A percentile compares a stretch with the other conserved stretches of the same genome.
Conservation (phyloP, 2,888 invertebrate genomes). For the Cheiracanthium punctorium region DNA sequence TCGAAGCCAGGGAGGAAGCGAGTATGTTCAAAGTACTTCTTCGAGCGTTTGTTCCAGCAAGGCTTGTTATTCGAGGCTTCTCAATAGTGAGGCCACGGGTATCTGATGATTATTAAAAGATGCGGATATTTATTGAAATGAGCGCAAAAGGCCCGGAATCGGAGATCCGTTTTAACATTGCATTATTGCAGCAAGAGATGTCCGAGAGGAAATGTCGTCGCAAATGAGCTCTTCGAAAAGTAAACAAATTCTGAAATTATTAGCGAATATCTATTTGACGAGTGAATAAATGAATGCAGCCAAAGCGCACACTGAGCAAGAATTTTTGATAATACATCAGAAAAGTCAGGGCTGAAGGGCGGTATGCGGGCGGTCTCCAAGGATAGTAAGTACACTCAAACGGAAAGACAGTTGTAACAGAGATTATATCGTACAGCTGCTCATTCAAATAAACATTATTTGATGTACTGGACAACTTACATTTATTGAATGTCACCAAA, state of each 20-base stretch:
- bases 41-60: slow-evolving; percentile 41
- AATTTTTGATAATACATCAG: slow-evolving; percentile 3
- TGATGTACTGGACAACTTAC: neutral
- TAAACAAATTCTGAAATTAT: slow-evolving; percentile 2
- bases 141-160: slow-evolving; percentile 30
- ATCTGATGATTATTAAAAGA: slow-evolving; percentile 36
- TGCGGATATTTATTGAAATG: slow-evolving; percentile 31
- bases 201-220: slow-evolving; percentile 17
- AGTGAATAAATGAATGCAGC: neutral
- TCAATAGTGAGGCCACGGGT: slow-evolving; percentile 18
- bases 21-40: slow-evolving; percentile 43
- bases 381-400: neutral
- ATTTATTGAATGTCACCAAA: too few species aligned
- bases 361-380: neutral
- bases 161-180: slow-evolving; percentile 17
- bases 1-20: slow-evolving; percentile 29
- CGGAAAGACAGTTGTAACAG: neutral
- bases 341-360: neutral
- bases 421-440: neutral
- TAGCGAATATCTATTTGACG: slow-evolving; percentile 8
- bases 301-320: neutral
- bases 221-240: slow-evolving; percentile 25
- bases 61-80: slow-evolving; percentile 33
- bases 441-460: neutral
- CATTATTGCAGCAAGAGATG: slow-evolving; percentile 25